phyloP scores from a whole-genome alignment of 2,888 invertebrate species.

The Lamproptera curius region DNA sequence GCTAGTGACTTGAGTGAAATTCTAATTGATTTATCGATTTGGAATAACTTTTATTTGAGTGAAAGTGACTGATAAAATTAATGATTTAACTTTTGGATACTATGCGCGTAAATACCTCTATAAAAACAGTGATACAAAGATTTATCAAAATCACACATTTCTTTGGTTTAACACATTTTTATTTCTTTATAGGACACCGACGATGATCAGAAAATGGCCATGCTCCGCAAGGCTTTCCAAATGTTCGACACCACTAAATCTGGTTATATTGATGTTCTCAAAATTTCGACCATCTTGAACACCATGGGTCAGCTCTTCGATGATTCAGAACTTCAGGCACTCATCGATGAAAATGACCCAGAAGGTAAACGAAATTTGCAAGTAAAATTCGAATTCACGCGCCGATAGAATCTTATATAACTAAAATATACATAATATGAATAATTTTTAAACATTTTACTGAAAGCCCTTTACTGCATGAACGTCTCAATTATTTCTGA shows the following conservation, averaged over 20 bases:
- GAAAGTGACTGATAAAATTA: constrained; percentile 20
- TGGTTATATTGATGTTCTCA: constrained; percentile 93
- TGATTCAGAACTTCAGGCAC: constrained; percentile 91
- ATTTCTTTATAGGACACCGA: constrained; percentile 68
- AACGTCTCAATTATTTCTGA: too few species aligned
- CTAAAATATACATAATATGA: too few species aligned
- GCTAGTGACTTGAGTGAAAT: constrained; percentile 27
- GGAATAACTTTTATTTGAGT: too few species aligned
- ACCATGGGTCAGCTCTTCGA: constrained; percentile 97
- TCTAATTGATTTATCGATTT: too few species aligned
- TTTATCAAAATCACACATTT: neutral
- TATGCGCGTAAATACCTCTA: neutral
- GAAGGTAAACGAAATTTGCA: too few species aligned
- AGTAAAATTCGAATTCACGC: too few species aligned
- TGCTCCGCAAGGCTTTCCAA: constrained; percentile 96
- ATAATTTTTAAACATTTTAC: too few species aligned
- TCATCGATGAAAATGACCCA: constrained; percentile 95
- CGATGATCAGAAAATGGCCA: constrained; percentile 90
- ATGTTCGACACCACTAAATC: constrained; percentile 97
- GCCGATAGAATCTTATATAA: too few species aligned
- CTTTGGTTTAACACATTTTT: neutral
- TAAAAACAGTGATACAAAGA: too few species aligned
- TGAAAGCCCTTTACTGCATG: too few species aligned
- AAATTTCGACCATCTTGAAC: constrained; percentile 94
- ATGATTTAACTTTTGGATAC: neutral